Evolutionary conservation across 2,797 vertebrate genomes (phyloP).

Genomic region (Nyctalus aviator): DNA sequence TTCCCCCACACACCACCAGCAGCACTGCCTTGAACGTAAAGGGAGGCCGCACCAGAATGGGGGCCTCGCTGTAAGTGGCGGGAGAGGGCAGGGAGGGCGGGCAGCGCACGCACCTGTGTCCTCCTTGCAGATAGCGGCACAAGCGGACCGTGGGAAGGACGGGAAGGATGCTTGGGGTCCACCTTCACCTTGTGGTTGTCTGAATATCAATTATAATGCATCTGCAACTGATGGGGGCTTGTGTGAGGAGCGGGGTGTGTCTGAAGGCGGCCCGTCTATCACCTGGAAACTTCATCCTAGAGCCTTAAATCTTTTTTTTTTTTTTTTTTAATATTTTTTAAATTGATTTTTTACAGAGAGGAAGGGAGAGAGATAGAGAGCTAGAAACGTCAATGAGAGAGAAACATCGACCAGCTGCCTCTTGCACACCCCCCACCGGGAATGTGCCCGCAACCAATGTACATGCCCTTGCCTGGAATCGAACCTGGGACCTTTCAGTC

Average conservation of each 20-base stretch:
- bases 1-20: conserved; percentile 21
- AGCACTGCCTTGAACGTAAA: conserved; percentile 67
- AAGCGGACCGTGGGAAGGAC: background rate
- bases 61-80: background rate
- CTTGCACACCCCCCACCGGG: too few species aligned
- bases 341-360: too few species aligned
- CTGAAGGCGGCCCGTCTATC: background rate
- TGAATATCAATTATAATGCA: conserved; percentile 61
- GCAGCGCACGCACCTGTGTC: conserved; percentile 59
- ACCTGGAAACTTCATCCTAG: background rate
- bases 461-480: too few species aligned
- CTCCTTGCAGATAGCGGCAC: conserved; percentile 71
- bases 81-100: conserved; percentile 26
- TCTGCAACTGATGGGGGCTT: background rate
- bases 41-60: conserved; percentile 31
- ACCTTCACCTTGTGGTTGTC: conserved; percentile 72
- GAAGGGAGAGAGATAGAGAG: too few species aligned
- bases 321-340: too few species aligned
- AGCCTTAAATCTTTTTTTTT: background rate
- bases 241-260: background rate
- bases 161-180: conserved; percentile 43
- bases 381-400: too few species aligned
- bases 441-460: too few species aligned
- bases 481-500: too few species aligned
- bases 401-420: too few species aligned